Percentiles rank a stretch among this genome's conserved stretches.
Evolutionary conservation across 2,113 vertebrate genomes (phyloP).

Genomic region (Carassius gibelio): DNA sequence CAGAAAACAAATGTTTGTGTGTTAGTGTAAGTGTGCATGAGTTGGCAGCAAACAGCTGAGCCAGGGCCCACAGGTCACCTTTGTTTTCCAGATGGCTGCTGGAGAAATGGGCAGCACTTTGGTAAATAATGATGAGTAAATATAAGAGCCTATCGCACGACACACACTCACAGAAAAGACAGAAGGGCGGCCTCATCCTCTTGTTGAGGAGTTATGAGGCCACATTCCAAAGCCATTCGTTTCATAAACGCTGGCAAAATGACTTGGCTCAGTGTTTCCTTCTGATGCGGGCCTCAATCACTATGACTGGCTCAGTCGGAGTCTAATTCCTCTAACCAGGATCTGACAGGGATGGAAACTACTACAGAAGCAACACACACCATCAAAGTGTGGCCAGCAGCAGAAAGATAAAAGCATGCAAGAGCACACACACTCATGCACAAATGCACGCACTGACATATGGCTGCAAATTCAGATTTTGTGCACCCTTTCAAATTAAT

Average conservation of each 20-base stretch:
- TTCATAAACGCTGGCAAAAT: slow-evolving; percentile 25
- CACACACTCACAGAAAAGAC: slow-evolving; percentile 38
- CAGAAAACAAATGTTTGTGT: not conserved
- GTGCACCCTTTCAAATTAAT: slow-evolving; percentile 36
- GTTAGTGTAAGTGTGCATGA: slow-evolving; percentile 28
- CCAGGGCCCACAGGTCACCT: not conserved
- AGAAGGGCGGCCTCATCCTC: not conserved
- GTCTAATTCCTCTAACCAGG: slow-evolving; percentile 46
- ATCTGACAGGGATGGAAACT: slow-evolving; percentile 61
- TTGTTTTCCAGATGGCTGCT: not conserved
- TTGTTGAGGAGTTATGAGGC: not conserved
- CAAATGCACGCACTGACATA: not conserved
- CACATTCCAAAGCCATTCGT: slow-evolving; percentile 18
- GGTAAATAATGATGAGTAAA: slow-evolving; percentile 23
- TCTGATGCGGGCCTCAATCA: slow-evolving; percentile 26
- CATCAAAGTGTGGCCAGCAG: slow-evolving; percentile 41
- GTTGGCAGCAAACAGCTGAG: not conserved
- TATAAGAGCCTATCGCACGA: not conserved
- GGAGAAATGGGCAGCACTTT: not conserved
- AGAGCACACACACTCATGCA: slow-evolving; percentile 2
- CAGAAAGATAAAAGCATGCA: slow-evolving; percentile 30
- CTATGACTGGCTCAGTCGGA: slow-evolving; percentile 47
- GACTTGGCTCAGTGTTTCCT: not conserved
- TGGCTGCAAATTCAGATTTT: not conserved
- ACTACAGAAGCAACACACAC: slow-evolving; percentile 74